Conservation (phyloP, 2,888 invertebrate genomes). For the Litoditis marina region DNA sequence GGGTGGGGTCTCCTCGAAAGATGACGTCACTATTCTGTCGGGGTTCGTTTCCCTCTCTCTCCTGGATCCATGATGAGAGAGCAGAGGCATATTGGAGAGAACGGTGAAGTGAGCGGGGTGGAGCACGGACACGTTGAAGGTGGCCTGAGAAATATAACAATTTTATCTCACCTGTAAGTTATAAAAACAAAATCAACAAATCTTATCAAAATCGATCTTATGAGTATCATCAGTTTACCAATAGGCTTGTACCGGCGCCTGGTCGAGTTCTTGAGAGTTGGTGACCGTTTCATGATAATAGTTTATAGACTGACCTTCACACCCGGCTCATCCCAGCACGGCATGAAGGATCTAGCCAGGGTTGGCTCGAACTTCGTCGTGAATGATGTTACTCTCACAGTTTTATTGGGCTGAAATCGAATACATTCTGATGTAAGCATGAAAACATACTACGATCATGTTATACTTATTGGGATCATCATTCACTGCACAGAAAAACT, state of each 20-base stretch:
- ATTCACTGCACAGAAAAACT: too few species aligned
- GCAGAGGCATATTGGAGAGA: slow-evolving; percentile 33
- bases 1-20: slow-evolving; percentile 61
- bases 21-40: slow-evolving; percentile 22
- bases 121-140: slow-evolving; percentile 51
- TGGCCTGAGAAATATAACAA: slow-evolving; percentile 23
- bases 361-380: slow-evolving; percentile 60
- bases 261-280: too few species aligned
- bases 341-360: slow-evolving; percentile 54
- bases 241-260: too few species aligned
- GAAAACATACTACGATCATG: neutral
- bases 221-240: too few species aligned
- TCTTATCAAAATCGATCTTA: neutral
- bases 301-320: slow-evolving; percentile 38
- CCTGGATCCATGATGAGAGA: neutral
- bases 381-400: slow-evolving; percentile 34
- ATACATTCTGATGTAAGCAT: neutral
- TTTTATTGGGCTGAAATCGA: slow-evolving; percentile 13
- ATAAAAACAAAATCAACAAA: neutral
- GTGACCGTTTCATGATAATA: neutral
- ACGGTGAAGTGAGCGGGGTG: slow-evolving; percentile 34
- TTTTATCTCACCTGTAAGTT: neutral
- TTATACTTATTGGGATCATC: too few species aligned
- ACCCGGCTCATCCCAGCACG: slow-evolving; percentile 59
- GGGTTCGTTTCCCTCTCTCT: slow-evolving; percentile 10